phyloP scores from a whole-genome alignment of 2,797 vertebrate species.

The Crenichthys baileyi region DNA sequence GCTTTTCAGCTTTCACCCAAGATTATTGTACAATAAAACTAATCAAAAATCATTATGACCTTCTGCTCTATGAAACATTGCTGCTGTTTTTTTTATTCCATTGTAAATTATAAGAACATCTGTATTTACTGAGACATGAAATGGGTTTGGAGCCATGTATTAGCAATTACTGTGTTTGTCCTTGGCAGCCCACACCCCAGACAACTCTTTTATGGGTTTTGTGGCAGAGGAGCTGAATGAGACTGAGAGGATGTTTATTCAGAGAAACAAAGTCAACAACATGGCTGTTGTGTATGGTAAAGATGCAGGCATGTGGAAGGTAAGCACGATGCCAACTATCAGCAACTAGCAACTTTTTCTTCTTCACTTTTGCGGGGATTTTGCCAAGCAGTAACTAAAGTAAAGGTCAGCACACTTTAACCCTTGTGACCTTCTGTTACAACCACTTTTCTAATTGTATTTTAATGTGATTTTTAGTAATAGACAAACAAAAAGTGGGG shows the following conservation, averaged over 20 bases:
- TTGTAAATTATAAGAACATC: constrained; percentile 9
- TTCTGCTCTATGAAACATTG: neutral
- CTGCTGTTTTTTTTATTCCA: constrained; percentile 4
- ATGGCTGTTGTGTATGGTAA: constrained; percentile 98
- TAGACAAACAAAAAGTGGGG: neutral
- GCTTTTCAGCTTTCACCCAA: neutral
- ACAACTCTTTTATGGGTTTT: constrained; percentile 99
- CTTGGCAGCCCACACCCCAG: constrained; percentile 92
- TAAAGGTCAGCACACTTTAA: neutral
- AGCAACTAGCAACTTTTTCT: neutral
- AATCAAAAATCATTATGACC: neutral
- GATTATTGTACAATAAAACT: constrained; percentile 1
- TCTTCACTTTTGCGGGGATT: neutral
- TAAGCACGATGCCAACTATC: constrained; percentile 57
- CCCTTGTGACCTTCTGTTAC: neutral
- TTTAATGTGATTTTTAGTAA: neutral
- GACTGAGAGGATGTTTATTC: constrained; percentile 87
- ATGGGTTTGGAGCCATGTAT: constrained; percentile 27
- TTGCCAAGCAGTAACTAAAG: neutral
- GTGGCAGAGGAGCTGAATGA: constrained; percentile 94
- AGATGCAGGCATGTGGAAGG: constrained; percentile 98
- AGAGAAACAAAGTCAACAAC: constrained; percentile 89
- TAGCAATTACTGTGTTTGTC: constrained; percentile 51
- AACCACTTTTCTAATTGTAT: no score
- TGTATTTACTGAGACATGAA: constrained; percentile 32